Base-by-base conservation (phyloP, 1,140 invertebrate genomes). In the Drosophila athabasca region DNA sequence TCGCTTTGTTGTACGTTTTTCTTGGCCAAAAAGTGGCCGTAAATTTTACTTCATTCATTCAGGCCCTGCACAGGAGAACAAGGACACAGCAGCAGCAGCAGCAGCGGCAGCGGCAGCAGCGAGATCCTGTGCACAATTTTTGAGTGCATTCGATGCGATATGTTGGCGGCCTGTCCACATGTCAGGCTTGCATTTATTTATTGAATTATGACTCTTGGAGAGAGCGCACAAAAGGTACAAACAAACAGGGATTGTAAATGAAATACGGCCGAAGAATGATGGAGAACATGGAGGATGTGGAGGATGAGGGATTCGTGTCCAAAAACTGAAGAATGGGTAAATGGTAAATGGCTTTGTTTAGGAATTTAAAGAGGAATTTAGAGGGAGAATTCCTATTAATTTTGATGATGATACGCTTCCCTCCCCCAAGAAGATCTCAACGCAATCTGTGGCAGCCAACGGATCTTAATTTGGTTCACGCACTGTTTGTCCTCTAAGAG, bases 101-200 rank as follows among this genome's bases (percentile, higher is more conserved):
- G 31, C 39, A 65, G 44, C 49, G 39, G 4, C 48, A 15, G 48
- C 29, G 39, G 4, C 48, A 15, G 48, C 29, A 41, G 57, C 31
- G 43, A 62, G 44, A 51, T 50, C 41, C 71, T 46, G 54, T 68
- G 50, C 81, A 51, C 77, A 81, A 46, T 48, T 80, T 39, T 74
- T 78, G 78, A 85, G 73, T 85, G 81, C 78, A 78, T 77, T 80
- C 69, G 69, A 68, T 67, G 77, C 77, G 81, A 87, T 85, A 85
- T 77, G 79, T 75, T 66, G 79, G 53, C 64, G 69, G 45, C 50
- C 79, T 78, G 81, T 87, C 77, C 73, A 70, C 69, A 60, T 77
- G 81, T 87, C 81, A 85, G 81, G 57, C 77, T 75, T 75, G 81
- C 74, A 87, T 85, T 87, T 87, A 85, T 85, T 87, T 85, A 81